phyloP scores from a whole-genome alignment of 1,140 invertebrate species.

The Ephestia elutella region DNA sequence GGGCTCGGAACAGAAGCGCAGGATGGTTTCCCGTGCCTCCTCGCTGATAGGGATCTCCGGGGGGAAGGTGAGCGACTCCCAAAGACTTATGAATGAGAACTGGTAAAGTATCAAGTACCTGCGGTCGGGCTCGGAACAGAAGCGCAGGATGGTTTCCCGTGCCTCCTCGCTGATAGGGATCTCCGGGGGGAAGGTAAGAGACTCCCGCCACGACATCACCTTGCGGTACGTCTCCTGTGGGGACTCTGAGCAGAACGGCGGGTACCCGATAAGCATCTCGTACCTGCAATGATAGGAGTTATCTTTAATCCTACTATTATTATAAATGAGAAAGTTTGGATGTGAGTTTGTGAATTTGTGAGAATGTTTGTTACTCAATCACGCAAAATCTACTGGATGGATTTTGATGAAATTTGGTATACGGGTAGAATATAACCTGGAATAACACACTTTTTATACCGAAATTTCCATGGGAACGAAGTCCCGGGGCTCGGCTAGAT shows the following conservation, averaged over 20 bases:
- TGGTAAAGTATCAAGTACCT: too few species aligned
- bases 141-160: slow-evolving; percentile 88
- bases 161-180: slow-evolving; percentile 98
- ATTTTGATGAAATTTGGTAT: too few species aligned
- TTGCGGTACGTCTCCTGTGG: slow-evolving; percentile 99
- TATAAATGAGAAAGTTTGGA: too few species aligned
- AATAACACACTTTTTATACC: too few species aligned
- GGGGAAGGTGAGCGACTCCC: slow-evolving; percentile 97
- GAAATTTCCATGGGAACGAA: too few species aligned
- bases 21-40: slow-evolving; percentile 89
- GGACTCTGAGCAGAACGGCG: slow-evolving; percentile 99
- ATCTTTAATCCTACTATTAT: background rate
- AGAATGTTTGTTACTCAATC: too few species aligned
- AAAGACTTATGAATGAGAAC: too few species aligned
- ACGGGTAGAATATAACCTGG: too few species aligned
- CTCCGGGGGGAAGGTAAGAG: slow-evolving; percentile 98
- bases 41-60: slow-evolving; percentile 99
- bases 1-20: slow-evolving; percentile 95
- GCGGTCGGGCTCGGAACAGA: slow-evolving; percentile 89
- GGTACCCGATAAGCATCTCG: slow-evolving; percentile 99
- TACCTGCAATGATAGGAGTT: slow-evolving; percentile 74
- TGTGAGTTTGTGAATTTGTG: too few species aligned
- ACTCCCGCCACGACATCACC: slow-evolving; percentile 99
- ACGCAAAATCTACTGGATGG: too few species aligned
- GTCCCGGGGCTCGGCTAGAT: too few species aligned